Percentiles rank a stretch among this genome's conserved stretches.
These are phyloP conservation scores for Chloromyia formosa DNA, from an alignment of 2,888 invertebrate species.

Conservation along the genomic window DNA sequence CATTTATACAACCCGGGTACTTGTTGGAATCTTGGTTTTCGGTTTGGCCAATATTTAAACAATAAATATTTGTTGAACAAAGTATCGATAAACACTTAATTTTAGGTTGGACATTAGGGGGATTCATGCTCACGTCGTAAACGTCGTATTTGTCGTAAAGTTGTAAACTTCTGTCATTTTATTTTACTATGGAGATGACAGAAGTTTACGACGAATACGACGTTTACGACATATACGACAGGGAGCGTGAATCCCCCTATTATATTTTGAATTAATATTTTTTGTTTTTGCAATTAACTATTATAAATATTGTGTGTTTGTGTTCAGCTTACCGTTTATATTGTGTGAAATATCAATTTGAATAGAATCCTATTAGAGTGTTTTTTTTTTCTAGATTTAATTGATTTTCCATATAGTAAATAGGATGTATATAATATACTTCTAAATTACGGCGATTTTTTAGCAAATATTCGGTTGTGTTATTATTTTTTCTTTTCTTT, in stretches of 20 bases:
- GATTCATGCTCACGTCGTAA: no score
- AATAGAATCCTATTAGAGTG: neutral
- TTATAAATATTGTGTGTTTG: neutral
- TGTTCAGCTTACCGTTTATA: neutral
- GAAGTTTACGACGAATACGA: no score
- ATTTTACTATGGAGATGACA: no score
- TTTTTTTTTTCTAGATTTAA: neutral
- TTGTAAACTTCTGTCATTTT: no score
- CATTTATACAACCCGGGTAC: neutral
- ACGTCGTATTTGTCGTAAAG: no score
- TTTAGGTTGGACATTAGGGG: no score
- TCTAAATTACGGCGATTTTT: slow-evolving; percentile 14
- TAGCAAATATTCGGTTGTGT: slow-evolving; percentile 4
- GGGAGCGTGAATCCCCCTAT: no score
- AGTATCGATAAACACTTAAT: no score
- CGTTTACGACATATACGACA: no score
- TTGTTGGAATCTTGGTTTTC: no score
- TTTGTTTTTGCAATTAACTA: neutral
- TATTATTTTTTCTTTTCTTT: slow-evolving; percentile 42
- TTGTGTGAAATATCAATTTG: slow-evolving; percentile 3
- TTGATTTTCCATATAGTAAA: slow-evolving; percentile 4
- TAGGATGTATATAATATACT: slow-evolving; percentile 18
- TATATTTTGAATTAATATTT: no score
- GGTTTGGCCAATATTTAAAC: neutral
- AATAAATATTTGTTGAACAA: neutral